A percentile compares a stretch with the other conserved stretches of the same genome.
Conservation (phyloP, 2,113 vertebrate species). For the Anolis sagrei region DNA sequence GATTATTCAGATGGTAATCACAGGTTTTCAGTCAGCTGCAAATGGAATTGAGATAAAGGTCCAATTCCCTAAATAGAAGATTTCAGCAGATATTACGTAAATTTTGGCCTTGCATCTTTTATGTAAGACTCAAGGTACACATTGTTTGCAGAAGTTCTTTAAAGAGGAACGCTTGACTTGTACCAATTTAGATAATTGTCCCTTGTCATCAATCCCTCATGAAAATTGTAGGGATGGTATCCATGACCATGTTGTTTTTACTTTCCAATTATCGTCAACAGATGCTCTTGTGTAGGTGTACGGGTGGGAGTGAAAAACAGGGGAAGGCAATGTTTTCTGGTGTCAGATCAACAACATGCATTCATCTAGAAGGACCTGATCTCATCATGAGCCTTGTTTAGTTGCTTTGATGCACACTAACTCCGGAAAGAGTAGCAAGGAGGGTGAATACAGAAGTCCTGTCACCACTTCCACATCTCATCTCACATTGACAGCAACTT, state of each 20-base stretch:
- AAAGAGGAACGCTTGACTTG: conserved; percentile 27
- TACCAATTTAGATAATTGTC: conserved; percentile 38
- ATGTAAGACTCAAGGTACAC: conserved; percentile 29
- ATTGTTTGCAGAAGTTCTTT: conserved; percentile 7
- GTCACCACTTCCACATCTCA: not conserved
- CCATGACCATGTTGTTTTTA: conserved; percentile 26
- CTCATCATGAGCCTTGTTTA: not conserved
- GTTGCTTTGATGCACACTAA: not conserved
- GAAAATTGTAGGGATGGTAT: conserved; percentile 37
- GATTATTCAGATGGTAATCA: conserved; percentile 20
- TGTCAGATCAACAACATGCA: conserved; percentile 12
- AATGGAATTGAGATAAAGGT: conserved; percentile 1
- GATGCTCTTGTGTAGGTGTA: conserved; percentile 22
- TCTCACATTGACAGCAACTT: not conserved
- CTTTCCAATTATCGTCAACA: conserved; percentile 26
- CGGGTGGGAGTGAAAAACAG: conserved; percentile 3
- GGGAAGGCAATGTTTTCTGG: conserved; percentile 6
- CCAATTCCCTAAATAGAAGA: conserved; percentile 36
- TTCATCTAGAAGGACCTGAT: not conserved
- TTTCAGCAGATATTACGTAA: conserved; percentile 6
- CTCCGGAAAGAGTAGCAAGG: not conserved
- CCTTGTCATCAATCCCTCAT: conserved; percentile 10
- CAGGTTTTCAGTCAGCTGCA: conserved; percentile 20
- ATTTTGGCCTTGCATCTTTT: conserved; percentile 25
- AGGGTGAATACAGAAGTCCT: not conserved